Base-by-base conservation (phyloP, 2,113 vertebrate species). In the Grallaria varia region DNA sequence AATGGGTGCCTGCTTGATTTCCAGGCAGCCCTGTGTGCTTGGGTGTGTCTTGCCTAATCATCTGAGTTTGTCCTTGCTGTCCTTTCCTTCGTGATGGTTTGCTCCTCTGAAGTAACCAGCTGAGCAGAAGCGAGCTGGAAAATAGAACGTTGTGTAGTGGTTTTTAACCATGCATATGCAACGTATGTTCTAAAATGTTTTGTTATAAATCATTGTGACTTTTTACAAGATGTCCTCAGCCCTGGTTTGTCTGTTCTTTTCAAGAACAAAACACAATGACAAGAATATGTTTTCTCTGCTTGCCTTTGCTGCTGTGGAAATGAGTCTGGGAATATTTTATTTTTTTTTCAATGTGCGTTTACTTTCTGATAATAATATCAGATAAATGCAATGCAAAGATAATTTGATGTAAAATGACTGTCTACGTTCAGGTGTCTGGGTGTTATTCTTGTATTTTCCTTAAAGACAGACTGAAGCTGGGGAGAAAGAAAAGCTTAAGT, bases 131-230 rank as follows among this genome's bases (percentile, higher is more conserved):
- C 84, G 89, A 87, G 59, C 66, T 60, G 37, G 72, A 40, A 88
- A 84, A 55, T 10, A 52, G n/a, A 66, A 56, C 0, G 0, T 20
- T 52, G 55, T 75, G 40, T 68, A 89, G 47, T 59, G 72, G 35
- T 89, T 93, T 93, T 93, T 55, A 84, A 31, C 64, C 84, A 47
- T 64, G 47, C 67, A 64, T 77, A 66, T 71, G 63, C 67, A 90
- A 35, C 59, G 49, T 84, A 81, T 85, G 73, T 92, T 94, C 90
- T 82, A 30, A 85, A 84, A 82, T 83, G 45, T 83, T 96, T 83
- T 85, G 85, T 83, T 93, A 56, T 87, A 95, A 77, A 96, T 96
- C 84, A 96, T 95, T n/a, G 6, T 86, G 95, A 95, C 72, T 95
- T 93, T 42, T 89, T 90, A 91, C 76, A 96, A 90, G 87, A 92